Conservation (phyloP, 2,113 vertebrate genomes). For the Indri indri region DNA sequence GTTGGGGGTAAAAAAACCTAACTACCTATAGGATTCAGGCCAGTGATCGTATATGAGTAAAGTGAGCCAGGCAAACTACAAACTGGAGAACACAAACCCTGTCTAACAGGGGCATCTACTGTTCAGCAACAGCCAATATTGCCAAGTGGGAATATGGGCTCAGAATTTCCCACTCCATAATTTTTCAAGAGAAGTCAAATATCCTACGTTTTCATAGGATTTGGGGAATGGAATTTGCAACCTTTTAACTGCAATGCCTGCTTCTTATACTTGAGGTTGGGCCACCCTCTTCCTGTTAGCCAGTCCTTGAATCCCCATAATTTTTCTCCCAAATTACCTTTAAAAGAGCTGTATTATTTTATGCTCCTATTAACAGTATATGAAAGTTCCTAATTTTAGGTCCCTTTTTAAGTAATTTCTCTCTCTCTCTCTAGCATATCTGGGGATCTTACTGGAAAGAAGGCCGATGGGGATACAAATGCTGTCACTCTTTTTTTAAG, state of each 20-base stretch:
- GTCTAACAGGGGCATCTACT: not conserved
- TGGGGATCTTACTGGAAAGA: slow-evolving; percentile 99
- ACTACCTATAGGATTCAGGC: not conserved
- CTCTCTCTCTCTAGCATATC: slow-evolving; percentile 88
- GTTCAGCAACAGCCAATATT: not conserved
- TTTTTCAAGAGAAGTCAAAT: not conserved
- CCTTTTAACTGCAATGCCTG: not conserved
- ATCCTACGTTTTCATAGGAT: not conserved
- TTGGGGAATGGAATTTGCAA: not conserved
- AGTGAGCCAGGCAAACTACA: not conserved
- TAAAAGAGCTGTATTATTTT: not conserved
- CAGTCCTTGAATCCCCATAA: not conserved
- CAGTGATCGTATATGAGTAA: not conserved
- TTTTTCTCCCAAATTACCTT: not conserved
- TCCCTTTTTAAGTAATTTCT: not conserved
- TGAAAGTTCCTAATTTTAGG: not conserved
- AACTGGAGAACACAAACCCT: not conserved
- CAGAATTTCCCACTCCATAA: not conserved
- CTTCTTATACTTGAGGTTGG: not conserved
- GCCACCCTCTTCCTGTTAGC: not conserved
- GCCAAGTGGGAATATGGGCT: not conserved
- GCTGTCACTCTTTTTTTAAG: slow-evolving; percentile 97
- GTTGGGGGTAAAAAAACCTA: not conserved
- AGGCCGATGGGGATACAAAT: slow-evolving; percentile 96
- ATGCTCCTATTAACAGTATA: not conserved